phyloP scores from a whole-genome alignment of 2,797 vertebrate species.

The Pangasius macronema region DNA sequence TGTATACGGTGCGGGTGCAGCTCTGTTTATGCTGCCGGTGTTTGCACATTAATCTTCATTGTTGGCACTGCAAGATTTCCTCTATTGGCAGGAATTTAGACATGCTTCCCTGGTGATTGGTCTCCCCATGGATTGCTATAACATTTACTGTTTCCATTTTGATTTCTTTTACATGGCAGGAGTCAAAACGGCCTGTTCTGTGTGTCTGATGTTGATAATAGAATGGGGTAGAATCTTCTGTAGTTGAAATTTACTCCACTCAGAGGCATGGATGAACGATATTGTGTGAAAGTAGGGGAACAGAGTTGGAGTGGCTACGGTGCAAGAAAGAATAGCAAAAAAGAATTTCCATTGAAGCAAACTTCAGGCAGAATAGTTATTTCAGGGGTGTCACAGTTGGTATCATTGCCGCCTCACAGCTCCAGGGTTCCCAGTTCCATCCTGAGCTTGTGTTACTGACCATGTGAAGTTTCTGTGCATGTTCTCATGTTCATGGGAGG shows the following conservation, averaged over 20 bases:
- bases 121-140: not conserved
- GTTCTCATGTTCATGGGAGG: not conserved
- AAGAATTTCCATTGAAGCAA: not conserved
- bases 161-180: not conserved
- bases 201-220: not conserved
- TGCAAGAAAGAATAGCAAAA: not conserved
- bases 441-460: not conserved
- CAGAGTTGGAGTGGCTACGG: not conserved
- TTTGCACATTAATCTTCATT: slow-evolving; percentile 45
- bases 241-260: not conserved
- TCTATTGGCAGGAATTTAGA: slow-evolving; percentile 18
- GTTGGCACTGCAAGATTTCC: slow-evolving; percentile 31
- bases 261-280: not conserved
- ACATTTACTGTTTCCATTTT: slow-evolving; percentile 3
- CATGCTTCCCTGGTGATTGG: not conserved
- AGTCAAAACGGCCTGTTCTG: not conserved
- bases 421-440: not conserved
- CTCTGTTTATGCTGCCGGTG: slow-evolving; percentile 27
- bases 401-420: not conserved
- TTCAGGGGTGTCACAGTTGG: too few species aligned
- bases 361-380: not conserved
- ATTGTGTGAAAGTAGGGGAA: not conserved
- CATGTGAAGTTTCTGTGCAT: not conserved
- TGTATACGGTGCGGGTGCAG: slow-evolving; percentile 4
- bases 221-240: not conserved